These are phyloP conservation scores for Canis aureus DNA, from an alignment of 2,113 vertebrate species.

Conservation along the genomic window DNA sequence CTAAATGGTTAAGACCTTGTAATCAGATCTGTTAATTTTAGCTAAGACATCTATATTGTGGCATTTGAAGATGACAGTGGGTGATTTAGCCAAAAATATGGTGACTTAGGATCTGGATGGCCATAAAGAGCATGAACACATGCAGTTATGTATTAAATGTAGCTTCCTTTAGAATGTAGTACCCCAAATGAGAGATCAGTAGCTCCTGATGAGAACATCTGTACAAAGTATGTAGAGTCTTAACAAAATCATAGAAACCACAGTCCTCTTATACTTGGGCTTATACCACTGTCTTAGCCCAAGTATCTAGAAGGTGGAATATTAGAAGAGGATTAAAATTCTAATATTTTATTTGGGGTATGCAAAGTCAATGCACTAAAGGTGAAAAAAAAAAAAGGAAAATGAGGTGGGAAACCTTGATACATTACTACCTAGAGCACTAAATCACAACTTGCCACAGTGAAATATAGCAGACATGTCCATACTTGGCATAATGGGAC, in stretches of 20 bases:
- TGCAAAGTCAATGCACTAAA: background rate
- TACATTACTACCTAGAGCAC: background rate
- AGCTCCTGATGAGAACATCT: background rate
- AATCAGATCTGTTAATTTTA: constrained; percentile 2
- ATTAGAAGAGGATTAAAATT: background rate
- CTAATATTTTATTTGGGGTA: background rate
- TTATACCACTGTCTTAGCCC: background rate
- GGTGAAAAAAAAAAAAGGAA: background rate
- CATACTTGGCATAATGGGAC: background rate
- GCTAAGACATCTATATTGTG: background rate
- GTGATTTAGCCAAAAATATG: background rate
- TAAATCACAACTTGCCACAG: background rate
- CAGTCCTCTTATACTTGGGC: background rate
- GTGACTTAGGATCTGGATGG: background rate
- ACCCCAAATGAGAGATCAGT: background rate
- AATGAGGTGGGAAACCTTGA: background rate
- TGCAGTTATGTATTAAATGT: background rate
- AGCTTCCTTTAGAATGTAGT: background rate
- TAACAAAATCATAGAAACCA: background rate
- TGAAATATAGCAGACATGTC: background rate
- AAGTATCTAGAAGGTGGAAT: background rate
- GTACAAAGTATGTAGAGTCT: background rate
- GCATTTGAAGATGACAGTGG: background rate
- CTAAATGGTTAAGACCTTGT: background rate
- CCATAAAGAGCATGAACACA: background rate